Conservation (phyloP, 2,113 vertebrate species). For the Poecile atricapillus region DNA sequence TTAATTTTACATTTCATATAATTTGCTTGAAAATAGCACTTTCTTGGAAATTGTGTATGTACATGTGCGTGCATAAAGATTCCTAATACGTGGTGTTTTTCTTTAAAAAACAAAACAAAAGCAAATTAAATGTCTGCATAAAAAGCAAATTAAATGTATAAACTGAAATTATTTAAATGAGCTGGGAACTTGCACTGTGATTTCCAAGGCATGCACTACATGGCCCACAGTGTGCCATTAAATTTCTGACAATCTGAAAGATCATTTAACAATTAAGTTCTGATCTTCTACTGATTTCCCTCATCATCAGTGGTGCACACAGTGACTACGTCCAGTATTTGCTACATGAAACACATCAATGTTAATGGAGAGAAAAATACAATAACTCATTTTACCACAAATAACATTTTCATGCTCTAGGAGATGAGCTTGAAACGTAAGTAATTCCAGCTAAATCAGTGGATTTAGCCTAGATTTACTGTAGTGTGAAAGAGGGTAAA, state of each 20-base stretch:
- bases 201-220: neutral
- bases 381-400: neutral
- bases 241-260: constrained; percentile 8
- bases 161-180: constrained; percentile 52
- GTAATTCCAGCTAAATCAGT: constrained; percentile 17
- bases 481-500: neutral
- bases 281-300: constrained; percentile 10
- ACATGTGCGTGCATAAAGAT: constrained; percentile 46
- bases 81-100: constrained; percentile 39
- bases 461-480: constrained; percentile 17
- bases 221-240: neutral
- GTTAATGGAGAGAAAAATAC: neutral
- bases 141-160: constrained; percentile 52
- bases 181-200: neutral
- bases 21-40: constrained; percentile 47
- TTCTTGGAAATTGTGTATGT: constrained; percentile 51
- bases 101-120: constrained; percentile 29
- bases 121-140: constrained; percentile 43
- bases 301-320: neutral
- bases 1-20: constrained; percentile 66
- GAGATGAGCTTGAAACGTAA: neutral
- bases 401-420: constrained; percentile 3
- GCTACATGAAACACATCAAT: neutral
- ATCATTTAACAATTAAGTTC: neutral
- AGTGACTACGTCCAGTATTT: neutral